Base-by-base conservation (phyloP, 2,888 invertebrate genomes). In the Halictus quadricinctus region DNA sequence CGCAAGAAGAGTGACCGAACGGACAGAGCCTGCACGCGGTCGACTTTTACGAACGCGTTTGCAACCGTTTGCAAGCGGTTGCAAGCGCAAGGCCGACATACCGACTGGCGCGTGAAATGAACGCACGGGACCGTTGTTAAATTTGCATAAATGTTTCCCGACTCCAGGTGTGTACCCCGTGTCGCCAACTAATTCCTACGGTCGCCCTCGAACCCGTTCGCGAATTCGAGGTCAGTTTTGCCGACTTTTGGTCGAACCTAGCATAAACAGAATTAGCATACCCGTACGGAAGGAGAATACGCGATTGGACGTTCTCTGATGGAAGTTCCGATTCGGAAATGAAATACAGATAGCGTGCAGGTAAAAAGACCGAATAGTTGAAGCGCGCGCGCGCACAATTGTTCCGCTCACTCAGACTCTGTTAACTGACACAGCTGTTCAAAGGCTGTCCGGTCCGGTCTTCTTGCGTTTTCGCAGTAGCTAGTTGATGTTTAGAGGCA, bases 401-500 rank as follows among this genome's bases (percentile, higher is more conserved):
- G 69, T 69, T 21, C 29, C 36, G 70, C 75, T 80, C 79, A 58
- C 64, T 79, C 60, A 25, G 58, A 58, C 75, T 58, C 77, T 81
- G 73, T 70, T 81, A 70, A 72, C 66, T 43, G 79, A 41, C 66
- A 50, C 70, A n/a, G 70, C 48, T 15, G 48, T 80, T 89, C 75
- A 87, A 66, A 76, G 48, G 29, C 79, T 82, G 46, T 82, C 81
- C 13, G 83, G 83, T 50, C 79, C 83, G 81, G 76, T 76, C 79
- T 82, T 87, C 84, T 90, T 90, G 80, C 90, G 89, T 87, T 91
- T 92, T 83, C 90, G 89, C 88, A 90, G 87, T 91, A 92, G 92
- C 89, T 91, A 89, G 81, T 95, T 96, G 60, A 95, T 95, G 88
- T 93, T 94, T 25, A 94, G 83, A 76, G 94, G 93, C 94, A 94